Percentiles rank a stretch among this genome's conserved stretches.
Conservation (phyloP, 2,888 invertebrate species). For the Colletes collaris region DNA sequence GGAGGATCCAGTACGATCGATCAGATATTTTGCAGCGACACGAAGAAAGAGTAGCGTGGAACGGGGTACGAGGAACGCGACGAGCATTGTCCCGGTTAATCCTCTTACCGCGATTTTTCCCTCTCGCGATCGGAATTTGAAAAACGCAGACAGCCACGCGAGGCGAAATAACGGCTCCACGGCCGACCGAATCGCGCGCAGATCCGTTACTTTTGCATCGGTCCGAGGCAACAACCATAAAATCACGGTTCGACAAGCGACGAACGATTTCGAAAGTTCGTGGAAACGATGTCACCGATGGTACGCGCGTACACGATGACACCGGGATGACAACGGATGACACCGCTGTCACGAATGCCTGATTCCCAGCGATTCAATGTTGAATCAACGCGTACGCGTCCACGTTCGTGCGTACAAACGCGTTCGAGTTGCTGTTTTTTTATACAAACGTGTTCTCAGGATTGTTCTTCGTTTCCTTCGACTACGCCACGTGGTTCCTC, state of each 20-base stretch:
- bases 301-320: conserved; percentile 15
- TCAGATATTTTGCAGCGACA: not conserved
- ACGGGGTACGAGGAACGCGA: not conserved
- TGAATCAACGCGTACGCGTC: not conserved
- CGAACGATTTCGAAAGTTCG: conserved; percentile 41
- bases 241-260: conserved; percentile 27
- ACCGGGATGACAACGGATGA: conserved; percentile 35
- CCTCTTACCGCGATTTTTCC: conserved; percentile 35
- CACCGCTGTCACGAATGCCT: conserved; percentile 7
- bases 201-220: conserved; percentile 59
- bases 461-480: not conserved
- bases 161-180: conserved; percentile 57
- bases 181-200: conserved; percentile 53
- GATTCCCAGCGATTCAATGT: conserved; percentile 8
- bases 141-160: conserved; percentile 59
- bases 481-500: not conserved
- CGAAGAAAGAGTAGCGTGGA: not conserved
- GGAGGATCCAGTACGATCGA: not conserved
- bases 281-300: conserved; percentile 39
- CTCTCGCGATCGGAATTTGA: conserved; percentile 26
- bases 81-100: conserved; percentile 14
- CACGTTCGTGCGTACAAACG: not conserved
- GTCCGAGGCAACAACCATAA: conserved; percentile 24
- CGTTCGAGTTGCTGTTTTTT: not conserved
- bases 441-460: not conserved